A percentile compares a stretch with the other conserved stretches of the same genome.
phyloP scores from a whole-genome alignment of 1,140 invertebrate genomes.

The Drosophila seguyi region DNA sequence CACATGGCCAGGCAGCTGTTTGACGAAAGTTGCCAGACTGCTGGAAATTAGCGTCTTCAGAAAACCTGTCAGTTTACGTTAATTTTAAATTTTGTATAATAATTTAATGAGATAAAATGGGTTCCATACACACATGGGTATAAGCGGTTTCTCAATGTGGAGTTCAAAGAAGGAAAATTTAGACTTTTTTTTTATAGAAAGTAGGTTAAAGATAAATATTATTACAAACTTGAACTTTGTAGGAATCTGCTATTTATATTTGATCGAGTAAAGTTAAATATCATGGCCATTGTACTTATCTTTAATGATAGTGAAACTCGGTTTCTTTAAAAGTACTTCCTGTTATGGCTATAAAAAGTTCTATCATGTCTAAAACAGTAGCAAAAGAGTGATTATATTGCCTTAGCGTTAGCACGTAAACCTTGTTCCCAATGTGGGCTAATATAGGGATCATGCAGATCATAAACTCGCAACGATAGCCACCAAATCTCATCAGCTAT shows the following conservation, averaged over 20 bases:
- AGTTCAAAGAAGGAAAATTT: too few relatives aligned
- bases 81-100: neutral
- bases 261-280: too few relatives aligned
- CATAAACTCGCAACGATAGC: conserved; percentile 7
- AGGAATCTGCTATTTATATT: too few relatives aligned
- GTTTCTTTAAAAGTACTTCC: neutral
- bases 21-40: conserved; percentile 1
- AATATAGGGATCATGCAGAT: neutral
- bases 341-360: neutral
- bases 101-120: too few relatives aligned
- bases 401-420: neutral
- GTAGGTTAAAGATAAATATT: too few relatives aligned
- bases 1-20: conserved; percentile 9
- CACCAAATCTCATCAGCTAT: conserved; percentile 3
- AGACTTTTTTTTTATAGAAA: too few relatives aligned
- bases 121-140: too few relatives aligned
- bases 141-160: too few relatives aligned
- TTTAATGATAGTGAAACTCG: neutral
- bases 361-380: neutral
- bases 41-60: neutral
- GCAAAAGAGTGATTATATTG: neutral
- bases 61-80: neutral
- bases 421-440: neutral
- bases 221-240: too few relatives aligned
- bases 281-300: neutral